These are phyloP conservation scores for Phymatocera aterrima DNA, from an alignment of 2,888 invertebrate species.

Conservation along the genomic window DNA sequence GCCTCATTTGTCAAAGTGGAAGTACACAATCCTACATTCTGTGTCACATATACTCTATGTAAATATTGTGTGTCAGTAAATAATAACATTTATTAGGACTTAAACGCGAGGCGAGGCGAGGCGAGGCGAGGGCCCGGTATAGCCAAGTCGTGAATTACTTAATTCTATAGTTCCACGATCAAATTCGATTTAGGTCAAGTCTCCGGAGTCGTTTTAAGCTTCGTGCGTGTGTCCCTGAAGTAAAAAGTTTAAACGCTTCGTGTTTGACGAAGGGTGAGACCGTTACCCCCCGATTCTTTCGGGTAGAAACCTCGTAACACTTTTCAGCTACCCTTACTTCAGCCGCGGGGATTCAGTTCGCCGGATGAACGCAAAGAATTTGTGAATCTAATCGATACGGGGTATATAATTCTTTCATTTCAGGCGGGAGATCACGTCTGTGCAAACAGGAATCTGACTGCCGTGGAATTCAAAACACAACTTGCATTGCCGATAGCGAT, in stretches of 20 bases:
- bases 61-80: no score
- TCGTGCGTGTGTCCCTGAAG: conserved; percentile 32
- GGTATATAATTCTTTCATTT: no score
- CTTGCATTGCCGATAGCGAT: conserved; percentile 82
- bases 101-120: neutral
- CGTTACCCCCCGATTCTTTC: neutral
- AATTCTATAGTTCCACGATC: conserved; percentile 37
- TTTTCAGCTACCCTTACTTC: no score
- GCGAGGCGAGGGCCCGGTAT: no score
- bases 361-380: neutral
- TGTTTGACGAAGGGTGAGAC: neutral
- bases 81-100: conserved; percentile 5
- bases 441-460: conserved; percentile 81
- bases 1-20: conserved; percentile 6
- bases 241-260: conserved; percentile 32
- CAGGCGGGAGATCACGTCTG: conserved; percentile 77
- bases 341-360: neutral
- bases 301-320: no score
- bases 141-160: conserved; percentile 20
- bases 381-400: no score
- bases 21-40: conserved; percentile 9
- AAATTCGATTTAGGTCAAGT: conserved; percentile 39
- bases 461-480: conserved; percentile 80
- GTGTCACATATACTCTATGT: no score
- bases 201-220: conserved; percentile 24